phyloP scores from a whole-genome alignment of 2,113 vertebrate genomes.

The Taurulus bubalis region DNA sequence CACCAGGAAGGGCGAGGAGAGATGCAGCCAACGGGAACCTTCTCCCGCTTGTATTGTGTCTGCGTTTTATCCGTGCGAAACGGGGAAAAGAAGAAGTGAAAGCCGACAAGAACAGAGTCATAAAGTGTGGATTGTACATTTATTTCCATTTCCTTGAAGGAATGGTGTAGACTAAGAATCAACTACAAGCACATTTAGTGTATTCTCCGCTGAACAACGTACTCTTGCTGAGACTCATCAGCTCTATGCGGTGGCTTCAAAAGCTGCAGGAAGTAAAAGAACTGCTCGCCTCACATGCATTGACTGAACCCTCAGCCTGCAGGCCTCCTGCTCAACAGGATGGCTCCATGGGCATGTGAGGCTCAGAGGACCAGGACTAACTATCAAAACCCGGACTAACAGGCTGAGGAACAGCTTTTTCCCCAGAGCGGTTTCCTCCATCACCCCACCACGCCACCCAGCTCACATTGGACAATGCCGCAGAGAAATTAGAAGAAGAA shows the following conservation, averaged over 20 bases:
- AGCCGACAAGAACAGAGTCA: background rate
- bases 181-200: slow-evolving; percentile 1
- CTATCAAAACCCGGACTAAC: no score
- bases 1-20: slow-evolving; percentile 55
- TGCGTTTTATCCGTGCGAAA: slow-evolving; percentile 17
- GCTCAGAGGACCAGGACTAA: background rate
- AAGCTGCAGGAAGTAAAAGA: background rate
- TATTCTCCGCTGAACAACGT: slow-evolving; percentile 1
- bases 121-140: slow-evolving; percentile 17
- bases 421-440: no score
- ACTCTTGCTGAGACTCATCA: slow-evolving; percentile 18
- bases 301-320: background rate
- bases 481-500: no score
- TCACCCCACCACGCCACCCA: no score
- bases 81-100: background rate
- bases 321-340: background rate
- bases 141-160: slow-evolving; percentile 2
- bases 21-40: slow-evolving; percentile 42
- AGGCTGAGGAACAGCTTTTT: no score
- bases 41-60: slow-evolving; percentile 38
- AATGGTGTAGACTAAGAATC: slow-evolving; percentile 6
- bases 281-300: background rate
- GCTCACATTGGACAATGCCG: no score
- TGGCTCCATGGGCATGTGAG: background rate
- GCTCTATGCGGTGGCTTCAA: slow-evolving; percentile 11